Percentiles rank a stretch among this genome's conserved stretches.
Evolutionary conservation across 2,888 invertebrate genomes (phyloP).

Genomic region (Drosophila stalkeri): DNA sequence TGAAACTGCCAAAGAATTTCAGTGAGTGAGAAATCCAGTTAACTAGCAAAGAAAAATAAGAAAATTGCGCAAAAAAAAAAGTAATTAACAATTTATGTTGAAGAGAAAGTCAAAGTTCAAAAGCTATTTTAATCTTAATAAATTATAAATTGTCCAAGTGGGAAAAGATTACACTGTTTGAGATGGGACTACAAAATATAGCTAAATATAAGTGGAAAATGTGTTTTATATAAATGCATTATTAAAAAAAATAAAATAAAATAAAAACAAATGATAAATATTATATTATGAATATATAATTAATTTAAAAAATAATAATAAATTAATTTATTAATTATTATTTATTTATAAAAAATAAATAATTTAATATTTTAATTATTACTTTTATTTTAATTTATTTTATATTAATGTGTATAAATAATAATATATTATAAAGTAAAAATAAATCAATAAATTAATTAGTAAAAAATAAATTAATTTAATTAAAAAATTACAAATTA

Average conservation of each 20-base stretch:
- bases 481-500: neutral
- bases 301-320: neutral
- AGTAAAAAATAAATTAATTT: neutral
- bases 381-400: too few relatives aligned
- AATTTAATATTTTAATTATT: too few relatives aligned
- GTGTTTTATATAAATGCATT: neutral
- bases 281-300: neutral
- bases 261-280: neutral
- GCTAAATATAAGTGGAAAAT: neutral
- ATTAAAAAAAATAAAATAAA: neutral
- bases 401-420: neutral
- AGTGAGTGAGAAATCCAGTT: neutral
- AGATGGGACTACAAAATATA: neutral
- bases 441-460: neutral
- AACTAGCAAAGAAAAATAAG: neutral
- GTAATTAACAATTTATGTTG: neutral
- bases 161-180: neutral
- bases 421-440: neutral
- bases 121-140: neutral
- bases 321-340: too few relatives aligned
- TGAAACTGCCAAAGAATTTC: neutral
- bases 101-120: neutral
- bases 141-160: slow-evolving; percentile 1
- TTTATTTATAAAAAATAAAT: too few relatives aligned
- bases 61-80: neutral